These are phyloP conservation scores for Colistium nudipinnis DNA, from an alignment of 2,113 vertebrate genomes.

Conservation along the genomic window DNA sequence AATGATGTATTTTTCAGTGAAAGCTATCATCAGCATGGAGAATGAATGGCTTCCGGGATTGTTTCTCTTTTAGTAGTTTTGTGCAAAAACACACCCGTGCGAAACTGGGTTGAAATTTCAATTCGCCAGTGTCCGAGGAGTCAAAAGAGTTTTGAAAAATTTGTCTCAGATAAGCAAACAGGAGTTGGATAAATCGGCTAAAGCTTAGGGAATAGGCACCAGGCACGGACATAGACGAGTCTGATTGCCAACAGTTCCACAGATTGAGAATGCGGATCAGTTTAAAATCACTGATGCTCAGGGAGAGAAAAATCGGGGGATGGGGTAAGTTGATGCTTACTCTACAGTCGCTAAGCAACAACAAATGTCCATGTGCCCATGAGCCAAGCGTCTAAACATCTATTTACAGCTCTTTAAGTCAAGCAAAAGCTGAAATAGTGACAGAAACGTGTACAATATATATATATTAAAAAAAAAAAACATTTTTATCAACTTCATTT, in stretches of 20 bases:
- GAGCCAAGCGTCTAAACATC: constrained; percentile 31
- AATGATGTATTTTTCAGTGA: background rate
- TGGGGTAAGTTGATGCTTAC: constrained; percentile 24
- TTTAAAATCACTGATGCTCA: constrained; percentile 42
- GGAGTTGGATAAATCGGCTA: constrained; percentile 3
- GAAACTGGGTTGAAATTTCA: too few species aligned
- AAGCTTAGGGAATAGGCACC: constrained; percentile 2
- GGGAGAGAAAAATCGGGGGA: constrained; percentile 16
- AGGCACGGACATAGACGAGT: constrained; percentile 6
- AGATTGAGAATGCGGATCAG: constrained; percentile 17
- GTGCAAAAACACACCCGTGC: constrained; percentile 10
- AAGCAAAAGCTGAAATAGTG: background rate
- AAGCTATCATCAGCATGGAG: constrained; percentile 12
- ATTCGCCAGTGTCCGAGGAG: too few species aligned
- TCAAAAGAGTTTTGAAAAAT: too few species aligned
- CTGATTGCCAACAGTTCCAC: constrained; percentile 26
- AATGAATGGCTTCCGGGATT: background rate
- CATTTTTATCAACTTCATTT: background rate
- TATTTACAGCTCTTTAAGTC: constrained; percentile 15
- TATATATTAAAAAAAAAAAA: background rate
- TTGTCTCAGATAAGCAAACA: background rate
- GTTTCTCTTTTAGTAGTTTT: constrained; percentile 24
- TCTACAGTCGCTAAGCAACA: constrained; percentile 52
- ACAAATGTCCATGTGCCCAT: constrained; percentile 47
- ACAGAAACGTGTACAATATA: background rate